phyloP scores from a whole-genome alignment of 1,140 invertebrate genomes.

The Lordiphosa clarofinis region DNA sequence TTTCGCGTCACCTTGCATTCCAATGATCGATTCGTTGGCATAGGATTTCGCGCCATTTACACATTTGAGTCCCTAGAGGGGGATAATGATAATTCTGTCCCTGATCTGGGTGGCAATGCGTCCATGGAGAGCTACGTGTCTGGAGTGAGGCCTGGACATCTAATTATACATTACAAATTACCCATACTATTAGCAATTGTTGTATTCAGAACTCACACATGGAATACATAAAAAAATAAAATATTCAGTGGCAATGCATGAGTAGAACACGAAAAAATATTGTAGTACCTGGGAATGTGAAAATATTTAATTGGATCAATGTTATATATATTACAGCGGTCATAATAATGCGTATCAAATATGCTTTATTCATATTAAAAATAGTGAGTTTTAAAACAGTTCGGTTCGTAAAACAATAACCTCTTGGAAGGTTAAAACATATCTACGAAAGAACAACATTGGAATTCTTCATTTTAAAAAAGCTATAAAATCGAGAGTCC shows the following conservation, averaged over 20 bases:
- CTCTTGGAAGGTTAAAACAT: no score
- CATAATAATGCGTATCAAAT: no score
- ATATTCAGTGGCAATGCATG: not conserved
- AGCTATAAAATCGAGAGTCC: no score
- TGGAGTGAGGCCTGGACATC: not conserved
- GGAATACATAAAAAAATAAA: not conserved
- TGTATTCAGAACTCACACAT: not conserved
- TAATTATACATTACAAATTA: not conserved
- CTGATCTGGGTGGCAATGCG: conserved; percentile 58
- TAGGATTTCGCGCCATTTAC: conserved; percentile 95
- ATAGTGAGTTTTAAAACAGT: no score
- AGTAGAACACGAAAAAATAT: no score
- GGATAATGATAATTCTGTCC: conserved; percentile 29
- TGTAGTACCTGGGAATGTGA: no score
- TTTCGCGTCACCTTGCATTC: conserved; percentile 96
- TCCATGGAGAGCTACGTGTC: conserved; percentile 69
- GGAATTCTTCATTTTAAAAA: no score
- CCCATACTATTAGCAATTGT: conserved; percentile 5
- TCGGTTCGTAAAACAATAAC: no score
- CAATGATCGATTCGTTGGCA: conserved; percentile 94
- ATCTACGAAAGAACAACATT: no score
- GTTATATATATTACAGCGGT: no score
- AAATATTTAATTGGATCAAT: no score
- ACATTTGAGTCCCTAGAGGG: conserved; percentile 82
- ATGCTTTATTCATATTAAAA: no score